Conservation (phyloP, 2,113 vertebrate species). For the Oostethus manadensis region DNA sequence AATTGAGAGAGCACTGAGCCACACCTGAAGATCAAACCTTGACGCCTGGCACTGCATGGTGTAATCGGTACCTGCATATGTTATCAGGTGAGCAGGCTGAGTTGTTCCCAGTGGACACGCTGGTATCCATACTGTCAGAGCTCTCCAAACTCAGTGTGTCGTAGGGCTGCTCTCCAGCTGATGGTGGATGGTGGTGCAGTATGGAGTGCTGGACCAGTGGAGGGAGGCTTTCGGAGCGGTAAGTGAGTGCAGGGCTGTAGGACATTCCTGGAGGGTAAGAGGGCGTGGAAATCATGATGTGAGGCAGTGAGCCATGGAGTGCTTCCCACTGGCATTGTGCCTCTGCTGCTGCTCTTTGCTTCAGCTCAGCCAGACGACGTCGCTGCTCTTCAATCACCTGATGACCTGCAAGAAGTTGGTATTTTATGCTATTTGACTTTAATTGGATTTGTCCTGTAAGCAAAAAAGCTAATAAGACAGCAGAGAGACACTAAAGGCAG, state of each 20-base stretch:
- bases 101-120: constrained; percentile 85
- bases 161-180: constrained; percentile 77
- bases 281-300: constrained; percentile 51
- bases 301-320: constrained; percentile 75
- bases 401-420: constrained; percentile 73
- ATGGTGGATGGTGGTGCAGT: constrained; percentile 82
- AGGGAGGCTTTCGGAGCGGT: constrained; percentile 20
- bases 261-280: constrained; percentile 46
- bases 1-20: no score
- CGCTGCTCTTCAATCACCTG: constrained; percentile 95
- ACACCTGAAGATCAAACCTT: no score
- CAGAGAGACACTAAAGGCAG: constrained; percentile 1
- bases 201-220: constrained; percentile 85
- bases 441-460: not conserved
- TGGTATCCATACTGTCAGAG: constrained; percentile 97
- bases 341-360: constrained; percentile 86
- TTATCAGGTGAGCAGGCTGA: constrained; percentile 90
- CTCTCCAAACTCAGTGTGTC: constrained; percentile 97
- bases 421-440: not conserved
- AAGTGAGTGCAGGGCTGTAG: constrained; percentile 37
- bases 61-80: constrained; percentile 69
- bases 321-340: constrained; percentile 96
- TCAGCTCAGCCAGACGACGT: constrained; percentile 87
- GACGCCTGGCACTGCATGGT: not conserved
- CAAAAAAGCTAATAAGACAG: not conserved